Evolutionary conservation across 1,140 invertebrate genomes (phyloP), one percentile per base, ranked within the genome.

Genomic region (Drosophila fuyamai): DNA sequence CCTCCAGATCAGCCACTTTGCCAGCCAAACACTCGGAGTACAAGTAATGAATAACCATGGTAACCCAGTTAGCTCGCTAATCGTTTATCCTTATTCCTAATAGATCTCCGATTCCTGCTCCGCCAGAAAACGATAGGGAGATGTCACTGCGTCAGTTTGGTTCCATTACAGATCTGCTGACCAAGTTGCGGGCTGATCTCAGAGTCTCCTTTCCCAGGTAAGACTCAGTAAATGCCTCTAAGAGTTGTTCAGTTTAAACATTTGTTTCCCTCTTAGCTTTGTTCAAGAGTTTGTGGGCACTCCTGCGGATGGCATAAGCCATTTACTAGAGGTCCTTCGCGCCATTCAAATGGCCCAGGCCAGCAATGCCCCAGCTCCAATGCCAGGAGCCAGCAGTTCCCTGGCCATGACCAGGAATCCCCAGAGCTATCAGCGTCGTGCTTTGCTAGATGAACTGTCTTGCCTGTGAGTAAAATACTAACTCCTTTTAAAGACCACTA

Each of bases 91-190:
- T 13, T 23, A 10, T 55, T 1, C 6, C 12, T 4, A 8, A 35
- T 46, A 92, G 94, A 70, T 94, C 93, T 75, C 93, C 93, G 23
- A 94, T 94, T 91, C 93, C 85, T 89, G 93, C 88, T 92, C 93
- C 91, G 91, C 94, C 90, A 76, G 94, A 92, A 38, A 91, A 93
- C 81, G 95, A 95, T 41, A 95, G 95, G 50, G 97, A 98, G 91
- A 97, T 98, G 97, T 96, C 96, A 14, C 93, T 98, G 36, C 94
- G 96, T 51, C 97, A 98, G 92, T 97, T 98, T 91, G 95, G 95
- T 35, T 96, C 96, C 29, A 95, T 97, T 54, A 97, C 96, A 36
- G 97, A 98, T 92, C 94, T 98, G 1, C 94, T 98, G n/a, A 95
- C 95, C 47, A 98, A 98, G 89, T 94, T 98, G 3, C 94, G 96